Percentiles rank a stretch among this genome's conserved stretches.
Conservation (phyloP, 1,140 invertebrate species). For the Drosophila ambigua region DNA sequence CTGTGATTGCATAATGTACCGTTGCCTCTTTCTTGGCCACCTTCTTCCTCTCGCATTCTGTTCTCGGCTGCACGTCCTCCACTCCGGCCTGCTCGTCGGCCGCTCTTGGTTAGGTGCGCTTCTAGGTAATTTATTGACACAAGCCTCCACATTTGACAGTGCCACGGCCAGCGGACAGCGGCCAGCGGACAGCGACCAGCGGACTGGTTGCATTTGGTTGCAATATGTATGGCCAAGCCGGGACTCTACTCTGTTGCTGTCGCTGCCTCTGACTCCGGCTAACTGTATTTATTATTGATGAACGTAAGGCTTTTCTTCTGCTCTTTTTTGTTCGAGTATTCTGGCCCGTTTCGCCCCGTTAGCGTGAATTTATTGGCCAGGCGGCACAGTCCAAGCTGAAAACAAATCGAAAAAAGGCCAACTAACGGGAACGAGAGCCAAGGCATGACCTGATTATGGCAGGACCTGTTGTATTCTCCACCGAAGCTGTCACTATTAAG, state of each 20-base stretch:
- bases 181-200: conserved; percentile 10
- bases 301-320: conserved; percentile 48
- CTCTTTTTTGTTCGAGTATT: conserved; percentile 5
- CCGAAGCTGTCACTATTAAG: background rate
- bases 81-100: too few relatives aligned
- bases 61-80: conserved; percentile 16
- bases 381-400: conserved; percentile 30
- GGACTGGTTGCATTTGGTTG: conserved; percentile 57
- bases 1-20: conserved; percentile 83
- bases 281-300: conserved; percentile 78
- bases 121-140: conserved; percentile 76
- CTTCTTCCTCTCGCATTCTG: conserved; percentile 35
- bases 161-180: conserved; percentile 46
- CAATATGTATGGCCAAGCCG: conserved; percentile 42
- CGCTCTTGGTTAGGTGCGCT: conserved; percentile 60
- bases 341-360: conserved; percentile 54
- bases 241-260: conserved; percentile 13
- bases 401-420: conserved; percentile 7
- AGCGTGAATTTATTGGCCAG: conserved; percentile 71
- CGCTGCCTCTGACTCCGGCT: conserved; percentile 12
- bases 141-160: conserved; percentile 76
- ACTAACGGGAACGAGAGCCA: conserved; percentile 42
- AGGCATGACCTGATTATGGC: conserved; percentile 76
- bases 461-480: conserved; percentile 61
- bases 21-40: conserved; percentile 59